Evolutionary conservation across 2,888 invertebrate species (phyloP).

Genomic region (Cordilura impudica): DNA sequence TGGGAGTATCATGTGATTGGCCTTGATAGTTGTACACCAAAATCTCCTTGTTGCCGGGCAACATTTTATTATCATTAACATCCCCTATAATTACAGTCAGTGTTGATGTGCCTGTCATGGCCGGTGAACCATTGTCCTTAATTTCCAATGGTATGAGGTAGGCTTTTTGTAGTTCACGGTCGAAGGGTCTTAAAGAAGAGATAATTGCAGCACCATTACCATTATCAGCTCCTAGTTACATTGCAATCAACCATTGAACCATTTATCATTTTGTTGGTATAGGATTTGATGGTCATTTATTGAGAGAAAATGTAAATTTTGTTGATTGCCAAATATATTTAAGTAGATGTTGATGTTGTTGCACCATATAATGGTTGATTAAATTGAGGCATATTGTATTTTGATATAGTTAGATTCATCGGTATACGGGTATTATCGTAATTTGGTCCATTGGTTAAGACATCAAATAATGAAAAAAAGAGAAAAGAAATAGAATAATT

Average conservation of each 20-base stretch:
- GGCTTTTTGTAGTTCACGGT: constrained; percentile 95
- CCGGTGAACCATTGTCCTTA: constrained; percentile 95
- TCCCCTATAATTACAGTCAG: constrained; percentile 97
- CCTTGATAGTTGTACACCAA: constrained; percentile 97
- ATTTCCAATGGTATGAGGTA: constrained; percentile 97
- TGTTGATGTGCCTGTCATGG: constrained; percentile 96
- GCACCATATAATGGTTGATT: not conserved
- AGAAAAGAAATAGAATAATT: not conserved
- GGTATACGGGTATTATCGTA: not conserved
- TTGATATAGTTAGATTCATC: not conserved
- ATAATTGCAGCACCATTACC: constrained; percentile 98
- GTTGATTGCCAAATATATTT: constrained; percentile 59
- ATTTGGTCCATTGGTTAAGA: not conserved
- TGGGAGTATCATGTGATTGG: constrained; percentile 91
- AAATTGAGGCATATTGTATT: no score
- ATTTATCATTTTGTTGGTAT: not conserved
- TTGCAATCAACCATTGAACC: not conserved
- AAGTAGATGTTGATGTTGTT: constrained; percentile 47
- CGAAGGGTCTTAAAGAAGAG: constrained; percentile 94
- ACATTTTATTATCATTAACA: constrained; percentile 98
- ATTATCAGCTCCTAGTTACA: constrained; percentile 88
- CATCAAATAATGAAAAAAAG: not conserved
- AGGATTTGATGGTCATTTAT: constrained; percentile 11
- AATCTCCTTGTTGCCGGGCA: constrained; percentile 96
- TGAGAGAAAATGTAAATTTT: constrained; percentile 59